Percentiles rank a stretch among this genome's conserved stretches.
phyloP scores from a whole-genome alignment of 35 echinoderm and acorn worm species.

The Apostichopus japonicus region DNA sequence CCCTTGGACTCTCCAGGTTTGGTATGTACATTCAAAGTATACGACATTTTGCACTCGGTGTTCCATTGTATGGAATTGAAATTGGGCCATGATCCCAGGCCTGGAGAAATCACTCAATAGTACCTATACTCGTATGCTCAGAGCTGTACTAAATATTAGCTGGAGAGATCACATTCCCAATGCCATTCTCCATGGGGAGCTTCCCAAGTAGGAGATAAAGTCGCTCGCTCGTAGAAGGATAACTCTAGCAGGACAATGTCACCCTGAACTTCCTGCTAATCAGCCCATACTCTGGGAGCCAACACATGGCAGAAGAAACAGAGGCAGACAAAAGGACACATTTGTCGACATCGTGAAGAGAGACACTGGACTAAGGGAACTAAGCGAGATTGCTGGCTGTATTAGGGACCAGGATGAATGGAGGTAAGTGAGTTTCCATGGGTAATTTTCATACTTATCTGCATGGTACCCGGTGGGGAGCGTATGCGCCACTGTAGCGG shows the following conservation, averaged over 20 bases:
- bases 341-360: too few species aligned
- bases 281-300: too few species aligned
- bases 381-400: too few species aligned
- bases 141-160: constrained; percentile 14
- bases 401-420: too few species aligned
- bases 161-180: not conserved
- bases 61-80: constrained; percentile 10
- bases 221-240: not conserved
- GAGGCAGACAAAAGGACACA: too few species aligned
- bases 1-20: not conserved
- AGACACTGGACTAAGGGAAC: too few species aligned
- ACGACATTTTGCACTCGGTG: constrained; percentile 10
- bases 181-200: constrained; percentile 15
- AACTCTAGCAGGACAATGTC: too few species aligned
- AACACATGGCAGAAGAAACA: too few species aligned
- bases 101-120: not conserved
- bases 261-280: too few species aligned
- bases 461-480: not conserved
- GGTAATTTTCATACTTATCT: too few species aligned
- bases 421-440: too few species aligned
- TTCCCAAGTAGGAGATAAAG: constrained; percentile 1
- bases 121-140: constrained; percentile 1
- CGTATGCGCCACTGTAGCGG: not conserved
- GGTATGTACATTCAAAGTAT: constrained; percentile 7
- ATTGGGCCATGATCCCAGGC: not conserved